Base-by-base conservation (phyloP, 2,797 vertebrate genomes). In the Melanotaenia pygmaea region DNA sequence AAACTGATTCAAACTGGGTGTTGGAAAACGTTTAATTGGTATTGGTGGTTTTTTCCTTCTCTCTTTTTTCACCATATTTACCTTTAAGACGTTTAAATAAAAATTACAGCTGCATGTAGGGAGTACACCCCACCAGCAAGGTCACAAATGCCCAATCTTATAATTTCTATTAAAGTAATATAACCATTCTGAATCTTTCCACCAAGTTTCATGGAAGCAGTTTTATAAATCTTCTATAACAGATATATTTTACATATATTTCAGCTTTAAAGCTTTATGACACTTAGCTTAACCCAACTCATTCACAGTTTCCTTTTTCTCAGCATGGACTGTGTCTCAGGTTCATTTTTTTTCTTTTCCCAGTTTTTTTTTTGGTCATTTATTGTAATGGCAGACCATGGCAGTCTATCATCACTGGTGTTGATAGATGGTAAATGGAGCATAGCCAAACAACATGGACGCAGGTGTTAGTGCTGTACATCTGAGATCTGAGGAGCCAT, bases 381-480 rank as follows among this genome's bases (percentile, higher is more conserved):
- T 85, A 76, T 88, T 88, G 63, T 86, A 58, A 77, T 77, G 80
- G 79, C 84, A 84, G 84, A 74, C 73, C 82, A 63, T 70, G 79
- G 77, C 74, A 64, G 85, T 89, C 81, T 81, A 80, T 92, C 83
- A 81, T 73, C 71, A 5, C 67, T 28, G 51, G 57, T 81, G 87
- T 76, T 88, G 88, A 91, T 84, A 69, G 87, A 76, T 37, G 47
- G 59, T 81, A 90, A 87, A 32, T 74, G 86, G 82, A 91, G 92
- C 94, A 43, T 77, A 59, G 89, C 91, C 83, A 93, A 92, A 94
- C 89, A 93, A 81, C 81, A 89, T 64, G 77, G 82, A 86, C 79
- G 79, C 94, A 94, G 94, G 94, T 94, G 91, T 89, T 84, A 77
- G 63, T 78, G 85, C 79, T 45, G 76, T 47, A 45, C 82, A 67